Evolutionary conservation across 92 coral and sea anemone genomes (phyloP).

Genomic region (Scolanthus callimorphus): DNA sequence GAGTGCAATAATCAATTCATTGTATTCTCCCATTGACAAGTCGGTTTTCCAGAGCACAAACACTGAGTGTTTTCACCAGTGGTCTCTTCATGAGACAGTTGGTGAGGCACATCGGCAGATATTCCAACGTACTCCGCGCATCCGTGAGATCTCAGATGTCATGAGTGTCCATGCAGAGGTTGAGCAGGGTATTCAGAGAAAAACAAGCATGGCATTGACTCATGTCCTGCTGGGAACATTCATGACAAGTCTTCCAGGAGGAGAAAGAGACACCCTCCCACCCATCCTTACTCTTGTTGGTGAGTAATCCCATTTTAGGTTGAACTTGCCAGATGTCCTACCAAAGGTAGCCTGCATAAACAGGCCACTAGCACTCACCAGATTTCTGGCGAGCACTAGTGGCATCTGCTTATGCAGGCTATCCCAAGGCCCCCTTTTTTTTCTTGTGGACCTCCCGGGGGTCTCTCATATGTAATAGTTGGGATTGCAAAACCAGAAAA

Average conservation of each 20-base stretch:
- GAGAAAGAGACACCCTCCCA: conserved; percentile 63
- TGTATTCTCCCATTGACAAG: conserved; percentile 72
- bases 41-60: conserved; percentile 48
- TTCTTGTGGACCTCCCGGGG: no score
- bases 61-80: conserved; percentile 68
- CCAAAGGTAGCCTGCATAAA: no score
- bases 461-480: no score
- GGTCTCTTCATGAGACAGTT: conserved; percentile 88
- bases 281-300: conserved; percentile 82
- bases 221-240: conserved; percentile 72
- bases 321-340: no score
- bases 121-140: conserved; percentile 65
- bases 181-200: conserved; percentile 63
- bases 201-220: conserved; percentile 61
- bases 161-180: conserved; percentile 82
- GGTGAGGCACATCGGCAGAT: conserved; percentile 63
- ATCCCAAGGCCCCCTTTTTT: no score
- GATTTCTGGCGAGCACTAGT: no score
- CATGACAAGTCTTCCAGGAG: conserved; percentile 85
- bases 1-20: conserved; percentile 53
- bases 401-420: no score
- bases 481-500: no score
- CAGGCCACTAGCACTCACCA: no score
- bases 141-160: conserved; percentile 72
- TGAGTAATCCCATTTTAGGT: no score